Conservation (phyloP, 2,113 vertebrate genomes). For the Oreochromis niloticus region DNA sequence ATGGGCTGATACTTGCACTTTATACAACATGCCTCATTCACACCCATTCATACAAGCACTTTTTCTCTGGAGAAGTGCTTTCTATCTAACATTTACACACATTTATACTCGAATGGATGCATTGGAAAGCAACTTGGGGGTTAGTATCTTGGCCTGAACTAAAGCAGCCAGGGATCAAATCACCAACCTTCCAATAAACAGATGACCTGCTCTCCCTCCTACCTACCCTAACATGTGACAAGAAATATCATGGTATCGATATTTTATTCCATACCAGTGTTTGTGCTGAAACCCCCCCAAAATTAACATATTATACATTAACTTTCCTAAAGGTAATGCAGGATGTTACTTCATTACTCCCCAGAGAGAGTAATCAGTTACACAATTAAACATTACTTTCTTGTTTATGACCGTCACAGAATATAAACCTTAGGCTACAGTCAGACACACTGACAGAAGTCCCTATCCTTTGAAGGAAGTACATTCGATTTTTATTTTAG, state of each 20-base stretch:
- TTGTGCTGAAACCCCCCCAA: too few species aligned
- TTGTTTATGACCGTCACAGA: not conserved
- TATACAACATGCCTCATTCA: not conserved
- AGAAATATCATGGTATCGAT: accelerated
- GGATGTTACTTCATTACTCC: not conserved
- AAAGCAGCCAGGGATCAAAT: not conserved
- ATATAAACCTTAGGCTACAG: not conserved
- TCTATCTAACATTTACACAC: not conserved
- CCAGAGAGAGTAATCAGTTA: not conserved
- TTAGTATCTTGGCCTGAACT: not conserved
- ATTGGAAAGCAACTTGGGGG: not conserved
- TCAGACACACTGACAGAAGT: not conserved
- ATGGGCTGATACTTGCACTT: not conserved
- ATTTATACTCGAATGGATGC: not conserved
- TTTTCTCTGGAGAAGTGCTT: not conserved
- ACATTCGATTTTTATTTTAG: not conserved
- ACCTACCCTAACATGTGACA: not conserved
- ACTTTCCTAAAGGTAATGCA: not conserved
- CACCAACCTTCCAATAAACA: not conserved
- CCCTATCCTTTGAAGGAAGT: not conserved
- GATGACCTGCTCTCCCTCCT: not conserved
- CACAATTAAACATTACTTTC: not conserved
- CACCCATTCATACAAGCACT: not conserved
- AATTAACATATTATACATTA: not conserved
- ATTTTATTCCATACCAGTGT: not conserved